phyloP scores from a whole-genome alignment of 2,888 invertebrate genomes.

The Amaurobius ferox region DNA sequence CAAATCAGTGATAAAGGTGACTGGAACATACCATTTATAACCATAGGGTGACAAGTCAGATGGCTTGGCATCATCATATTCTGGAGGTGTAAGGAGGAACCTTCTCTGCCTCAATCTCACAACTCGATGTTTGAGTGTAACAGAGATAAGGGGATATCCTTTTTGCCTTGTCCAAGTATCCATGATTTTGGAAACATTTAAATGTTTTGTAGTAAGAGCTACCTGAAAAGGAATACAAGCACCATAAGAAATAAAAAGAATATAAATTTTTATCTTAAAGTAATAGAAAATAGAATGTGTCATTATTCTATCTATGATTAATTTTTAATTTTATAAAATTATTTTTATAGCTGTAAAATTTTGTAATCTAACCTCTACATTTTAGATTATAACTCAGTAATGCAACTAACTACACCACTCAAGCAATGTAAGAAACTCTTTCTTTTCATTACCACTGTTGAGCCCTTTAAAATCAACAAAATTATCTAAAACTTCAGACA shows the following conservation, averaged over 20 bases:
- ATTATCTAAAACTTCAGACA: too few species aligned
- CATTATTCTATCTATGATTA: too few species aligned
- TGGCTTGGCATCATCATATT: slow-evolving; percentile 56
- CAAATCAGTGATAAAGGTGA: slow-evolving; percentile 83
- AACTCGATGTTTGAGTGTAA: slow-evolving; percentile 77
- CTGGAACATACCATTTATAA: slow-evolving; percentile 91
- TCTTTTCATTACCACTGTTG: too few species aligned
- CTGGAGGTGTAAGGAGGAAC: slow-evolving; percentile 84
- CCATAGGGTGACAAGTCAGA: slow-evolving; percentile 77
- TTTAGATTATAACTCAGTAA: too few species aligned
- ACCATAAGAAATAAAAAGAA: background rate
- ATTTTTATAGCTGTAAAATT: too few species aligned
- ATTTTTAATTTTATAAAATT: too few species aligned
- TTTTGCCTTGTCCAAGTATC: slow-evolving; percentile 93
- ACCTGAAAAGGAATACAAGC: slow-evolving; percentile 36
- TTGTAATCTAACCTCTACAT: too few species aligned
- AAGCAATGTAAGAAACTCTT: too few species aligned
- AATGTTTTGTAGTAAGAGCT: slow-evolving; percentile 38
- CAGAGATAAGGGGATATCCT: slow-evolving; percentile 88
- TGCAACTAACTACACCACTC: too few species aligned
- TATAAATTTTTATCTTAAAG: too few species aligned
- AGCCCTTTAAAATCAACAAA: too few species aligned
- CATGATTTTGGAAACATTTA: slow-evolving; percentile 81
- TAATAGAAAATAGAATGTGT: too few species aligned
- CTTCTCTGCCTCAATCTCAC: slow-evolving; percentile 85